These are phyloP conservation scores for Phylloscopus trochiloides DNA, from an alignment of 2,113 vertebrate species.

Conservation along the genomic window DNA sequence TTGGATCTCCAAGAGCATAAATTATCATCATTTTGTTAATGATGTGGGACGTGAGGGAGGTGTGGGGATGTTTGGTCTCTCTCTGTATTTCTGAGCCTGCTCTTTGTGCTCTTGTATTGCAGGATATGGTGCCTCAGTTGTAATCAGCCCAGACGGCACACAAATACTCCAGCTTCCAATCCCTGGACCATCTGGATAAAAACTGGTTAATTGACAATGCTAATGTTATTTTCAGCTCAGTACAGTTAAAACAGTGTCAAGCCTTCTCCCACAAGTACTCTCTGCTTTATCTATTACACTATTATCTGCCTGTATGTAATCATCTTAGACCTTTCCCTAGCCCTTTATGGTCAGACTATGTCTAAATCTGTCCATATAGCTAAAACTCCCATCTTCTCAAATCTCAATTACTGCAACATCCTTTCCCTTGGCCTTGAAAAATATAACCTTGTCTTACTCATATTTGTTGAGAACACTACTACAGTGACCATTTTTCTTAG, in stretches of 20 bases:
- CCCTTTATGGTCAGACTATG: not conserved
- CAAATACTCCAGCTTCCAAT: constrained; percentile 1
- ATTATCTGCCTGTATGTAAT: constrained; percentile 29
- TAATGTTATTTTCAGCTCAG: constrained; percentile 48
- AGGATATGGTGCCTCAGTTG: not conserved
- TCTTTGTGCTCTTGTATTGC: not conserved
- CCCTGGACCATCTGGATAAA: constrained; percentile 46
- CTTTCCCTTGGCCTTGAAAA: constrained; percentile 44
- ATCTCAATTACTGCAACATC: constrained; percentile 42
- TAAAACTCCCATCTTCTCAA: not conserved
- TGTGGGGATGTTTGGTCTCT: not conserved
- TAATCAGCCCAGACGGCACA: not conserved
- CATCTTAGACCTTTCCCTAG: constrained; percentile 38
- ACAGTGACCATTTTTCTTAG: not conserved
- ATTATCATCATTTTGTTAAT: not conserved
- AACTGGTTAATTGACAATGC: constrained; percentile 41
- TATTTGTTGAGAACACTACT: not conserved
- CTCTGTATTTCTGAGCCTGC: not conserved
- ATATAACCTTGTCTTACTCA: constrained; percentile 22
- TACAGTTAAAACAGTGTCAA: not conserved
- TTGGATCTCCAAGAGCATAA: not conserved
- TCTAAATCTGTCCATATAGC: not conserved
- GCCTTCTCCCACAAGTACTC: constrained; percentile 20
- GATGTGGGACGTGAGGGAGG: not conserved
- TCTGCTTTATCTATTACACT: not conserved